Percentiles rank a stretch among this genome's conserved stretches.
These are phyloP conservation scores for Turritopsis rubra DNA, from an alignment of 30 jellyfish, hydroid and myxozoan genomes.

Conservation along the genomic window DNA sequence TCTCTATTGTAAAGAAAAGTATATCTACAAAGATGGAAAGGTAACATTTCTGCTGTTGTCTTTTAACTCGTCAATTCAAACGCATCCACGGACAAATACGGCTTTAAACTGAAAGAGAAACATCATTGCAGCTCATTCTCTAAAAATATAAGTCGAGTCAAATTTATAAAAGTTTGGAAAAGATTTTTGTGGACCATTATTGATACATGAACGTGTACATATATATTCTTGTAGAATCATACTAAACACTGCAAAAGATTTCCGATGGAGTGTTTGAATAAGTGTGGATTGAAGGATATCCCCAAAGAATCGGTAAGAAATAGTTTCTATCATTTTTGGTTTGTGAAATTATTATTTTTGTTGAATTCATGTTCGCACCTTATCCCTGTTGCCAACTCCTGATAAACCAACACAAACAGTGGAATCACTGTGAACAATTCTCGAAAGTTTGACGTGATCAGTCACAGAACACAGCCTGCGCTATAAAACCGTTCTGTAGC, in stretches of 20 bases:
- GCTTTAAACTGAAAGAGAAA: neutral
- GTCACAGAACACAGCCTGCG: no score
- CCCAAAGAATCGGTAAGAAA: constrained; percentile 83
- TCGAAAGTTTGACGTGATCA: no score
- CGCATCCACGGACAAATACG: no score
- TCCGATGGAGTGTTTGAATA: constrained; percentile 85
- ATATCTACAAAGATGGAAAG: constrained; percentile 71
- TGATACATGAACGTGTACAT: neutral
- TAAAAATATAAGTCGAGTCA: neutral
- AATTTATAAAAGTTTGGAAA: neutral
- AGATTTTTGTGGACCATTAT: neutral
- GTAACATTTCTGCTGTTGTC: constrained; percentile 38
- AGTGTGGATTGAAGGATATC: constrained; percentile 80
- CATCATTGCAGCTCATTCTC: neutral
- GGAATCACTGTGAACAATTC: no score
- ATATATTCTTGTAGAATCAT: constrained; percentile 44
- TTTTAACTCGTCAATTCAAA: no score
- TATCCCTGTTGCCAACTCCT: no score
- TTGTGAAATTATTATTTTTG: no score
- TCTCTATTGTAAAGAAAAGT: constrained; percentile 86
- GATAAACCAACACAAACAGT: no score
- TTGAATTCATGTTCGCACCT: no score
- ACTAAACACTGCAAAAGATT: constrained; percentile 79
- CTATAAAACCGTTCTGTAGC: no score
- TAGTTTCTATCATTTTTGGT: no score